A percentile compares a stretch with the other conserved stretches of the same genome.
These are phyloP conservation scores for Periophthalmus magnuspinnatus DNA, from an alignment of 2,797 vertebrate genomes.

Conservation along the genomic window DNA sequence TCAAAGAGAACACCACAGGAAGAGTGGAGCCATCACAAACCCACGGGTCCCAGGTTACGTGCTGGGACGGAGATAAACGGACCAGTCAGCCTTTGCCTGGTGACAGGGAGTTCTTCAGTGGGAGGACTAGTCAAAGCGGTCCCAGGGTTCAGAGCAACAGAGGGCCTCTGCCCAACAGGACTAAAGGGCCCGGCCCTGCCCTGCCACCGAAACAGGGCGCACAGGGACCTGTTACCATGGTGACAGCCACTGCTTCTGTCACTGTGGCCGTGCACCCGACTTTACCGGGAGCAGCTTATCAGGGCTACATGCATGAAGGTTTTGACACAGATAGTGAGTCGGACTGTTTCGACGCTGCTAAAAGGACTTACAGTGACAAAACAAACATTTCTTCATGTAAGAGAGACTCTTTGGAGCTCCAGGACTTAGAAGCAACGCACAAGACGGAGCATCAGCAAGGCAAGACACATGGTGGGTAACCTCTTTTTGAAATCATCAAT, in stretches of 20 bases:
- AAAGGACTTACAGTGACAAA: slow-evolving; percentile 68
- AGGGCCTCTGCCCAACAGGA: slow-evolving; percentile 79
- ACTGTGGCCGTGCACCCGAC: slow-evolving; percentile 90
- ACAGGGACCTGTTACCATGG: slow-evolving; percentile 78
- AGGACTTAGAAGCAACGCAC: slow-evolving; percentile 78
- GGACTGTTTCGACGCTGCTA: slow-evolving; percentile 79
- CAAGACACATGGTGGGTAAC: slow-evolving; percentile 72
- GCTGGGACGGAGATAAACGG: slow-evolving; percentile 63
- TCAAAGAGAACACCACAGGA: slow-evolving; percentile 78
- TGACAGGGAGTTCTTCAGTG: slow-evolving; percentile 70
- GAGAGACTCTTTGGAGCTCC: slow-evolving; percentile 81
- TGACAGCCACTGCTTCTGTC: slow-evolving; percentile 92
- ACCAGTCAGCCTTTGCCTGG: slow-evolving; percentile 65
- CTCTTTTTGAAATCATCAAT: not conserved
- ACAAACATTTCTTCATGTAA: slow-evolving; percentile 67
- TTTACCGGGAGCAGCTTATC: slow-evolving; percentile 86
- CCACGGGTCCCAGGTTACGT: slow-evolving; percentile 67
- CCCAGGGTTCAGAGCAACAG: slow-evolving; percentile 69
- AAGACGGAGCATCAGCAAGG: slow-evolving; percentile 61
- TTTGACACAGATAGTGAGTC: slow-evolving; percentile 79
- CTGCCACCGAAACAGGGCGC: slow-evolving; percentile 46
- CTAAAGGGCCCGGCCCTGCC: slow-evolving; percentile 71
- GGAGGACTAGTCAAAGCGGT: slow-evolving; percentile 79
- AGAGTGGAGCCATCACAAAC: slow-evolving; percentile 70
- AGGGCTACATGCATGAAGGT: slow-evolving; percentile 83